phyloP scores from a whole-genome alignment of 2,797 vertebrate genomes.

The Catostomus latipinnis region DNA sequence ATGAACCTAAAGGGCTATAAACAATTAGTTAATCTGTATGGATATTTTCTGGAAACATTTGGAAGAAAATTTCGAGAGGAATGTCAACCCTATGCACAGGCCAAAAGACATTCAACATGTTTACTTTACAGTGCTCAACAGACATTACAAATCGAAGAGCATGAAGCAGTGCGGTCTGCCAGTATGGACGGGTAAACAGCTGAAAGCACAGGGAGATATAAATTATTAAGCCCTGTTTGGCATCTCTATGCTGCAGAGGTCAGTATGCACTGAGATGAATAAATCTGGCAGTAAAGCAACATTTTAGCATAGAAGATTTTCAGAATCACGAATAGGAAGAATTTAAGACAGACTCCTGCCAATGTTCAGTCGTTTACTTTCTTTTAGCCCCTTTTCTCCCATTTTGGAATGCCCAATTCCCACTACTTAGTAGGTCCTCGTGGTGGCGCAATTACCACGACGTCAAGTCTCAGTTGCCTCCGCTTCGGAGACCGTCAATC shows the following conservation, averaged over 20 bases:
- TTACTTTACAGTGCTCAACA: slow-evolving; percentile 30
- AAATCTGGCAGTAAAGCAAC: slow-evolving; percentile 4
- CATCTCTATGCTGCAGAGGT: slow-evolving; percentile 23
- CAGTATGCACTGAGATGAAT: slow-evolving; percentile 15
- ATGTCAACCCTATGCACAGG: background rate
- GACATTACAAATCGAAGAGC: slow-evolving; percentile 32
- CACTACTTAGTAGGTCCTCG: too few relatives aligned
- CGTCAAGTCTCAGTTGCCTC: too few relatives aligned
- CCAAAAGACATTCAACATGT: slow-evolving; percentile 3
- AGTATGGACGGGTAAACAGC: slow-evolving; percentile 27
- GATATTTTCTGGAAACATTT: background rate
- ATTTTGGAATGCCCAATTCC: too few relatives aligned
- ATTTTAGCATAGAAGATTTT: slow-evolving; percentile 7
- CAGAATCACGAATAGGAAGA: background rate
- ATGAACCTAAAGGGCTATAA: too few relatives aligned
- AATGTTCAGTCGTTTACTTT: too few relatives aligned
- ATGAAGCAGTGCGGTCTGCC: slow-evolving; percentile 2
- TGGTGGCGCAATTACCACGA: too few relatives aligned
- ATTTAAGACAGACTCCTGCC: background rate
- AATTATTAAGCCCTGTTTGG: slow-evolving; percentile 27
- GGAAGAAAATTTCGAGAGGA: background rate
- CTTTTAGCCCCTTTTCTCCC: too few relatives aligned
- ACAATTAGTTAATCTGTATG: too few relatives aligned
- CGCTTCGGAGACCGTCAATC: too few relatives aligned
- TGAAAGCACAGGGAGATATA: slow-evolving; percentile 30